Evolutionary conservation across 2,888 invertebrate species (phyloP).

Genomic region (Petrolisthes manimaculis): DNA sequence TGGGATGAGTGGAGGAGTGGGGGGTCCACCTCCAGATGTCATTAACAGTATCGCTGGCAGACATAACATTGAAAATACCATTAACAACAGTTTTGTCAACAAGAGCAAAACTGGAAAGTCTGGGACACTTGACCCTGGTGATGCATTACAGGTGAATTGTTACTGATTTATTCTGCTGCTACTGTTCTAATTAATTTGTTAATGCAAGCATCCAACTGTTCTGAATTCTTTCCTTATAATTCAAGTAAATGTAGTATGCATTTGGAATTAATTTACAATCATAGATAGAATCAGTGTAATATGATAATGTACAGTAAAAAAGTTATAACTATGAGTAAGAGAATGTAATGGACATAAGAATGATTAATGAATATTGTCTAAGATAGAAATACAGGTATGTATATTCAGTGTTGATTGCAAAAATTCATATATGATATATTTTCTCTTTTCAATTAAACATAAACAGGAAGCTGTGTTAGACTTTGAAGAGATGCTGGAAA

Average conservation of each 20-base stretch:
- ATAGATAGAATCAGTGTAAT: no score
- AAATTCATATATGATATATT: no score
- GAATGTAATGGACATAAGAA: no score
- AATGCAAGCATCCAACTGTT: neutral
- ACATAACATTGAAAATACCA: neutral
- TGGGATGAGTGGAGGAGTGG: neutral
- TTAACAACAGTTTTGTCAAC: constrained; percentile 6
- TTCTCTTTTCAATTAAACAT: neutral
- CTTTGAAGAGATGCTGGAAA: constrained; percentile 66
- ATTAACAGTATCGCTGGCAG: constrained; percentile 29
- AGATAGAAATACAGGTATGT: no score
- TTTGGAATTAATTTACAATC: no score
- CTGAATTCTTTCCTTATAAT: neutral
- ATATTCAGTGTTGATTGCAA: no score
- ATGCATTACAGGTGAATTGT: constrained; percentile 46
- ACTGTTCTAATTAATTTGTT: no score
- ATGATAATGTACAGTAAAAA: no score
- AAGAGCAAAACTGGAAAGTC: neutral
- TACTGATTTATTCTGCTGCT: neutral
- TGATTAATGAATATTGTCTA: no score
- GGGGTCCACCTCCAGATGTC: constrained; percentile 48
- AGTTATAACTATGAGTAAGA: no score
- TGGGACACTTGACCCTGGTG: constrained; percentile 32
- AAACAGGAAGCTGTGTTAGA: constrained; percentile 66
- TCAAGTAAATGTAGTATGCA: no score